These are phyloP conservation scores for Brachyalestes nurse DNA, from an alignment of 2,797 vertebrate species.

Conservation along the genomic window DNA sequence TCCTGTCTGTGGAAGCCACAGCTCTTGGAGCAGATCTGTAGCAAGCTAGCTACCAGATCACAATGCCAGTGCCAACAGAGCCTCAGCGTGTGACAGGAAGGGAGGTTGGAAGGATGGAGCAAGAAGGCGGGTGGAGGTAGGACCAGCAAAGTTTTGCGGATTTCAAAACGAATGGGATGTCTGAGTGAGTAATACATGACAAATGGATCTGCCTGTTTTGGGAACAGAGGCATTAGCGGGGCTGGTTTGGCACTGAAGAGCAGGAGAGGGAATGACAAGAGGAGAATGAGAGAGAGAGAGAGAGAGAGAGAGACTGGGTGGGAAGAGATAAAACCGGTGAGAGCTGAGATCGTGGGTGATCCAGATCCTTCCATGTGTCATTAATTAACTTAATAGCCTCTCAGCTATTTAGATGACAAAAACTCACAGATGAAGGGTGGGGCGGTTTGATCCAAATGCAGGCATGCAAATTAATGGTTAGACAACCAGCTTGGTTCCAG, in stretches of 20 bases:
- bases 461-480: constrained; percentile 69
- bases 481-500: constrained; percentile 64
- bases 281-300: not conserved
- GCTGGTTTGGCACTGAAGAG: constrained; percentile 61
- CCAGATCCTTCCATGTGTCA: constrained; percentile 76
- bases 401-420: constrained; percentile 75
- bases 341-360: constrained; percentile 61
- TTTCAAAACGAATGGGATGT: constrained; percentile 69
- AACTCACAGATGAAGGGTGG: constrained; percentile 70
- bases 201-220: constrained; percentile 63
- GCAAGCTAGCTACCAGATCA: constrained; percentile 14
- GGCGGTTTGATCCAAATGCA: constrained; percentile 64
- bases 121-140: constrained; percentile 20
- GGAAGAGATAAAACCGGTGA: constrained; percentile 52
- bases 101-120: constrained; percentile 14
- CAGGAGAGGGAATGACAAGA: constrained; percentile 18
- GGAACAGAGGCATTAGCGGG: constrained; percentile 70
- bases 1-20: not conserved
- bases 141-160: constrained; percentile 32
- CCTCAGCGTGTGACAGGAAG: constrained; percentile 15
- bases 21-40: not conserved
- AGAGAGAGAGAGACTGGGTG: constrained; percentile 52
- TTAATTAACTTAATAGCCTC: constrained; percentile 73
- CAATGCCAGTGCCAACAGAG: constrained; percentile 19
- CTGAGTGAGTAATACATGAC: constrained; percentile 66